Evolutionary conservation across 2,888 invertebrate species (phyloP).

Genomic region (Lysandra coridon): DNA sequence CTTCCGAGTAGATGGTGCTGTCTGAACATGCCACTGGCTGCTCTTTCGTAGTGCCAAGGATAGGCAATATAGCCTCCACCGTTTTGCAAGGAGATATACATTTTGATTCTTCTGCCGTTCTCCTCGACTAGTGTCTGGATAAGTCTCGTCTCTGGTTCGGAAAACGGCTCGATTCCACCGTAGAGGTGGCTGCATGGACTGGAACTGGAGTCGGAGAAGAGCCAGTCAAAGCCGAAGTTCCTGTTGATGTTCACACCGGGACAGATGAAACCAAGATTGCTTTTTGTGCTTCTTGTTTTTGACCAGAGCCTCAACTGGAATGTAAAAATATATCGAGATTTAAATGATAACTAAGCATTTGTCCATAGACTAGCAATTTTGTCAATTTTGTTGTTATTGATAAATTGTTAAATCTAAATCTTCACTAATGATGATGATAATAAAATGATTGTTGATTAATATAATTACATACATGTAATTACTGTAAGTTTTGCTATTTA

Average conservation of each 20-base stretch:
- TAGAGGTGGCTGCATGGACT: constrained; percentile 83
- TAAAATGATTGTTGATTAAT: not conserved
- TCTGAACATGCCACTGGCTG: constrained; percentile 63
- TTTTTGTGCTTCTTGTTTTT: constrained; percentile 80
- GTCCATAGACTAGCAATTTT: not conserved
- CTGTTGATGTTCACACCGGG: constrained; percentile 87
- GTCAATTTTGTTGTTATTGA: not conserved
- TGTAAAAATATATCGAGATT: not conserved
- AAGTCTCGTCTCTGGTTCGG: constrained; percentile 83
- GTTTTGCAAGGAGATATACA: constrained; percentile 89
- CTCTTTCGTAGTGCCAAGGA: constrained; percentile 83
- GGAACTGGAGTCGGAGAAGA: constrained; percentile 77
- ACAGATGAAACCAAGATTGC: constrained; percentile 68
- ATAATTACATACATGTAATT: too few relatives aligned
- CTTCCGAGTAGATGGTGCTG: constrained; percentile 57
- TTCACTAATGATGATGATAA: not conserved
- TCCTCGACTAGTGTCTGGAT: constrained; percentile 78
- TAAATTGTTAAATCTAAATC: not conserved
- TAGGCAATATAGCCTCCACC: constrained; percentile 84
- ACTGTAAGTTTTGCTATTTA: too few relatives aligned
- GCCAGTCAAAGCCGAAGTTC: constrained; percentile 88
- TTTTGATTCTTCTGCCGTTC: constrained; percentile 68
- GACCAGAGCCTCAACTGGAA: constrained; percentile 84
- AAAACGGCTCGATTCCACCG: constrained; percentile 82
- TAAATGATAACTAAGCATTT: not conserved